phyloP scores from a whole-genome alignment of 2,797 vertebrate genomes.

The Hylomyscus alleni region DNA sequence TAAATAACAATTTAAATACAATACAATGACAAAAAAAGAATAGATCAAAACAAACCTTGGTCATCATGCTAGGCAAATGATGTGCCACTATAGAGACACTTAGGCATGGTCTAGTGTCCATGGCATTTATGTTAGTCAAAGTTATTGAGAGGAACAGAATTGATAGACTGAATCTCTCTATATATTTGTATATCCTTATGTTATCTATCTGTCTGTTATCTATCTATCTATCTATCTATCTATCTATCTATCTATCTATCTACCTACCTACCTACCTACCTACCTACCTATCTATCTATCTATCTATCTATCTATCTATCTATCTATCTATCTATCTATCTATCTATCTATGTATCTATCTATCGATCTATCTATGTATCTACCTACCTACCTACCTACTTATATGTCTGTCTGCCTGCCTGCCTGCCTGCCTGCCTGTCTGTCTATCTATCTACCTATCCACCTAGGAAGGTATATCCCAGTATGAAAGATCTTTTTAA shows the following conservation, averaged over 20 bases:
- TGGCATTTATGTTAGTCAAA: not conserved
- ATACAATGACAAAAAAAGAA: not conserved
- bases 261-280: not conserved
- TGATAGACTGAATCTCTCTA: not conserved
- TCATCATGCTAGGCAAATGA: not conserved
- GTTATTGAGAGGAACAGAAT: not conserved
- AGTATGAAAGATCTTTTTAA: not conserved
- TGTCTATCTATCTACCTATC: not conserved
- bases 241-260: no score
- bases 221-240: not conserved
- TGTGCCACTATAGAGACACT: not conserved
- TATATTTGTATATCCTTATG: not conserved
- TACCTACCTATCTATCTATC: not conserved
- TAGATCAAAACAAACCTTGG: not conserved
- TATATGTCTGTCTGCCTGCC: no score
- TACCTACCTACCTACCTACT: no score
- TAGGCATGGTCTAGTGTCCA: not conserved
- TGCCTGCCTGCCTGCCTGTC: no score
- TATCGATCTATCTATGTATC: no score
- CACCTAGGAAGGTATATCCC: no score
- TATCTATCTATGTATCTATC: not conserved
- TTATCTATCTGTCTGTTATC: not conserved
- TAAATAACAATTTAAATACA: not conserved
- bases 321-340: no score
- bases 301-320: not conserved